A percentile compares a stretch with the other conserved stretches of the same genome.
These are phyloP conservation scores for Heliconius hermathena DNA, from an alignment of 1,140 invertebrate genomes.

Conservation along the genomic window DNA sequence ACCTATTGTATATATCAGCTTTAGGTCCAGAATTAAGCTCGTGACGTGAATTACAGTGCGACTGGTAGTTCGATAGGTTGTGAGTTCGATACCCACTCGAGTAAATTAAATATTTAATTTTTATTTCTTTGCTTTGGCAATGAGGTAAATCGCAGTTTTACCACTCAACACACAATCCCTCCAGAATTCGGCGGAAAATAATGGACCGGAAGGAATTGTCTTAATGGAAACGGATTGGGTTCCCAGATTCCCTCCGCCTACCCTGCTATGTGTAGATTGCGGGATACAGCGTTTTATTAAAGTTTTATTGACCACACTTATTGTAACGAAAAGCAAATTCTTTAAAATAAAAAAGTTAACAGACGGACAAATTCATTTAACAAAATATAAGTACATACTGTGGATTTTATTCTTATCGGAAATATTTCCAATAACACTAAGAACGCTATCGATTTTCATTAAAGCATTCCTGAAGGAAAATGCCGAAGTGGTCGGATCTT, in stretches of 20 bases:
- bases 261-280: not conserved
- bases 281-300: too few relatives aligned
- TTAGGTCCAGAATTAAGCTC: too few relatives aligned
- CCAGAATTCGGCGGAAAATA: not conserved
- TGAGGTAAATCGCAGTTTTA: not conserved
- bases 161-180: not conserved
- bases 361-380: not conserved
- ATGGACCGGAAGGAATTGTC: not conserved
- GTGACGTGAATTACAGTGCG: too few relatives aligned
- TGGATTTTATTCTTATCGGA: not conserved
- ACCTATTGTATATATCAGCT: too few relatives aligned
- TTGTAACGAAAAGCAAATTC: too few relatives aligned
- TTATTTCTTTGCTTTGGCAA: not conserved
- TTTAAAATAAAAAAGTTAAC: too few relatives aligned
- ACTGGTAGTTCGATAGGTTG: not conserved
- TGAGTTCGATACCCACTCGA: not conserved
- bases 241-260: not conserved
- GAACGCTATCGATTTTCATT: slow-evolving; percentile 22
- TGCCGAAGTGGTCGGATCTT: not conserved
- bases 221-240: not conserved
- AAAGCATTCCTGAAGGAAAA: slow-evolving; percentile 21
- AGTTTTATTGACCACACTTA: too few relatives aligned
- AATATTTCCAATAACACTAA: slow-evolving; percentile 12
- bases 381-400: too few relatives aligned
- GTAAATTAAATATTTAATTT: not conserved